A percentile compares a stretch with the other conserved stretches of the same genome.
phyloP scores from a whole-genome alignment of 2,888 invertebrate genomes.

The Acanthopleura granulata region DNA sequence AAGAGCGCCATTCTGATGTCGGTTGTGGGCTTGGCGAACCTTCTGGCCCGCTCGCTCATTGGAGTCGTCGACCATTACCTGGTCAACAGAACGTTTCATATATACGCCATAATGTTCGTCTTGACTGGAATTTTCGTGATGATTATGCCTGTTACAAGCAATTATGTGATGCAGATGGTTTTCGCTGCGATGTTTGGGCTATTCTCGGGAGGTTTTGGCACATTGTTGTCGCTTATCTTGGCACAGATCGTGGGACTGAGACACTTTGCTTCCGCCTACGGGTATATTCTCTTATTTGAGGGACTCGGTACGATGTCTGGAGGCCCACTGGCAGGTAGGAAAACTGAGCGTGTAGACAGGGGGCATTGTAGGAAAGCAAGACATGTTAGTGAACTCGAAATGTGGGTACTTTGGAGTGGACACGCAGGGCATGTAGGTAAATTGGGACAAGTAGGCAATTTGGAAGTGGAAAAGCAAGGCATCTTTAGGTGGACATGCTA shows the following conservation, averaged over 20 bases:
- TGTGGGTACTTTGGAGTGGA: too few relatives aligned
- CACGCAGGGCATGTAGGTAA: too few relatives aligned
- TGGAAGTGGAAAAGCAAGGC: too few relatives aligned
- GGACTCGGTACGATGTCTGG: slow-evolving; percentile 45
- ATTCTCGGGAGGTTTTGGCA: slow-evolving; percentile 42
- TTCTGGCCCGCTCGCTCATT: slow-evolving; percentile 41
- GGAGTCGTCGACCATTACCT: slow-evolving; percentile 38
- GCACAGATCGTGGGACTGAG: slow-evolving; percentile 40
- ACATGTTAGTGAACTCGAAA: too few relatives aligned
- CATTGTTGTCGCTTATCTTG: slow-evolving; percentile 38
- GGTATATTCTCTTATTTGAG: slow-evolving; percentile 44
- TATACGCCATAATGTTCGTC: slow-evolving; percentile 37
- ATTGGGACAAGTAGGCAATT: too few relatives aligned
- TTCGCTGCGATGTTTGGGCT: slow-evolving; percentile 41
- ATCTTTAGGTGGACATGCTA: too few relatives aligned
- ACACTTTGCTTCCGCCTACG: slow-evolving; percentile 44
- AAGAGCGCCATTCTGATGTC: slow-evolving; percentile 43
- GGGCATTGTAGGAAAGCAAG: too few relatives aligned
- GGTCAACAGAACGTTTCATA: slow-evolving; percentile 28
- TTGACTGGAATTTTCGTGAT: slow-evolving; percentile 38
- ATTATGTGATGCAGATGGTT: slow-evolving; percentile 34
- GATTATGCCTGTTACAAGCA: slow-evolving; percentile 31
- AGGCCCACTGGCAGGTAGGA: slow-evolving; percentile 46
- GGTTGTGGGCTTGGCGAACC: slow-evolving; percentile 43
- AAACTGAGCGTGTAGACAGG: too few relatives aligned